Evolutionary conservation across 2,797 vertebrate genomes (phyloP).

Genomic region (Poeciliopsis presidionis): DNA sequence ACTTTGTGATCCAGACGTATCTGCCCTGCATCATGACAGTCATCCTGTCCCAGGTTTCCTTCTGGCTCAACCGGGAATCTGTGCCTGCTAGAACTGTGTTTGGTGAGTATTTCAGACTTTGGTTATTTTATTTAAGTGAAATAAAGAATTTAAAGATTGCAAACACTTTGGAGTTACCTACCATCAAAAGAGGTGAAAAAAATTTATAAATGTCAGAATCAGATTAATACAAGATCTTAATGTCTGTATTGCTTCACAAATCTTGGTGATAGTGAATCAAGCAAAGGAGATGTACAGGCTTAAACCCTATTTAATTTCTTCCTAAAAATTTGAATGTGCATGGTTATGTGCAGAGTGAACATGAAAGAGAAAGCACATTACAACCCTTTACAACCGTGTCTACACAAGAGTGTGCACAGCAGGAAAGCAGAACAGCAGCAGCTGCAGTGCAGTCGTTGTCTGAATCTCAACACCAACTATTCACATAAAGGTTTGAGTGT

Average conservation of each 20-base stretch:
- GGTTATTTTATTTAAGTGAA: background rate
- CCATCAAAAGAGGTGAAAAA: background rate
- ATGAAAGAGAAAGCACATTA: background rate
- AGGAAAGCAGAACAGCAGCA: conserved; percentile 2
- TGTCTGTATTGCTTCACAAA: background rate
- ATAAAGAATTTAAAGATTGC: background rate
- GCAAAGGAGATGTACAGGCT: background rate
- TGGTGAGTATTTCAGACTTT: background rate
- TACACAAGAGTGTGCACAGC: background rate
- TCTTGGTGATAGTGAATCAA: background rate
- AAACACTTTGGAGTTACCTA: background rate
- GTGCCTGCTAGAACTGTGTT: conserved; percentile 66
- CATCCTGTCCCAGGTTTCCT: conserved; percentile 81
- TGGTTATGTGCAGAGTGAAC: background rate
- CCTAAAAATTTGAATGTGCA: background rate
- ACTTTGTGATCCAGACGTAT: conserved; percentile 81
- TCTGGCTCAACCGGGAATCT: conserved; percentile 86
- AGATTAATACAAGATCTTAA: background rate
- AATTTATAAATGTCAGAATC: background rate
- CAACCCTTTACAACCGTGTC: background rate
- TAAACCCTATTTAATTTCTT: background rate
- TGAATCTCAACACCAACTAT: conserved; percentile 1
- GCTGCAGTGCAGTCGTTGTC: background rate
- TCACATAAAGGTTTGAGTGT: background rate
- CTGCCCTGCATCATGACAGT: conserved; percentile 84